phyloP scores from a whole-genome alignment of 2,888 invertebrate genomes.

The Calameuta idolon region DNA sequence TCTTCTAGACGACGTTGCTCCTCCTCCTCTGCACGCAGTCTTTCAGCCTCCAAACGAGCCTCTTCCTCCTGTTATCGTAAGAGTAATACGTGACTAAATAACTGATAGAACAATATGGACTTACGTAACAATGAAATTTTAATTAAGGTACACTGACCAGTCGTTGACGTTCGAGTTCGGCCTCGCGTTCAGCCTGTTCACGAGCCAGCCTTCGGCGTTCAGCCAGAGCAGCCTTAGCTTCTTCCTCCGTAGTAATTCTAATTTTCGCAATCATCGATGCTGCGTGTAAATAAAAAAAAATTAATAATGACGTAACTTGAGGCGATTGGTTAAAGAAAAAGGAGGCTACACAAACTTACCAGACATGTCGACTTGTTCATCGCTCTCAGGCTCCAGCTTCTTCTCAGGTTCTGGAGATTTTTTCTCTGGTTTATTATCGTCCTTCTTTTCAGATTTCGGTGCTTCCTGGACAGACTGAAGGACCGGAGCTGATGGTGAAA shows the following conservation, averaged over 20 bases:
- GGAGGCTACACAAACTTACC: constrained; percentile 59
- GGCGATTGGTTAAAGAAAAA: background rate
- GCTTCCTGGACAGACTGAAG: constrained; percentile 29
- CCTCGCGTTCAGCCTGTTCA: constrained; percentile 92
- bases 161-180: constrained; percentile 82
- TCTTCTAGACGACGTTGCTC: constrained; percentile 84
- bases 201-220: constrained; percentile 88
- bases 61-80: constrained; percentile 72
- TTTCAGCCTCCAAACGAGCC: constrained; percentile 78
- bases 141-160: constrained; percentile 60
- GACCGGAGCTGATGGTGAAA: constrained; percentile 22
- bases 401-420: constrained; percentile 50
- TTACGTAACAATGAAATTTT: constrained; percentile 3
- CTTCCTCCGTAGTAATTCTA: constrained; percentile 88
- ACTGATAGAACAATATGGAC: constrained; percentile 13
- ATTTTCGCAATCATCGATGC: constrained; percentile 77
- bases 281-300: constrained; percentile 43
- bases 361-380: constrained; percentile 73
- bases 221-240: constrained; percentile 93
- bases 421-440: constrained; percentile 58
- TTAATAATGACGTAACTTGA: background rate
- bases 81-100: background rate
- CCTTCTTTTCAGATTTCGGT: constrained; percentile 46
- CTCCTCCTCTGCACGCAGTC: constrained; percentile 83
- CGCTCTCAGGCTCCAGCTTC: constrained; percentile 56